A percentile compares a stretch with the other conserved stretches of the same genome.
Evolutionary conservation across 2,113 vertebrate species (phyloP).

Genomic region (Jaculus jaculus): DNA sequence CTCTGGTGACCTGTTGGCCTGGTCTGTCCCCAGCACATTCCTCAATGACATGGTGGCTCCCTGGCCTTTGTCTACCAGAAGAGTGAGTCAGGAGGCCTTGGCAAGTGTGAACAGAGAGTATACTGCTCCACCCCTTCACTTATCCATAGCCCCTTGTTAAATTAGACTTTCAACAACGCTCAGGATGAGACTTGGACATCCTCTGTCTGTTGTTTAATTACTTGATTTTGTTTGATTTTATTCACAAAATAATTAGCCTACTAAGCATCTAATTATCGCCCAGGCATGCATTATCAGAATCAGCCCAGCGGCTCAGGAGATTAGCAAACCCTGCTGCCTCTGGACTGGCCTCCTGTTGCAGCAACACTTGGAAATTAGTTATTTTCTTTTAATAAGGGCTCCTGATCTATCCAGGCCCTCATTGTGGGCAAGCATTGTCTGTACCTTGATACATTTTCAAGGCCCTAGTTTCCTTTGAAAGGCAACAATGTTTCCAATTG

Average conservation of each 20-base stretch:
- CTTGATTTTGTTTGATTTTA: conserved; percentile 78
- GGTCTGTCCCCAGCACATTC: rapidly evolving
- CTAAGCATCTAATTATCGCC: conserved; percentile 66
- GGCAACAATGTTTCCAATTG: conserved; percentile 47
- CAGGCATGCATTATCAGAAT: neutral
- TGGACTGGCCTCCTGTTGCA: neutral
- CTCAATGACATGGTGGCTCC: neutral
- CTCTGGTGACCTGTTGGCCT: neutral
- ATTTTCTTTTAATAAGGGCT: conserved; percentile 34
- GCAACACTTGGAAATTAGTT: neutral
- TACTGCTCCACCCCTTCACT: neutral
- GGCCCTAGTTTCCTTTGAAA: neutral
- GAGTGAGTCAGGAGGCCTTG: rapidly evolving
- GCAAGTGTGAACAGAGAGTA: rapidly evolving
- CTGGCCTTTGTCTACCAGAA: rapidly evolving
- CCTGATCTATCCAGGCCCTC: neutral
- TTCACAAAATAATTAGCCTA: conserved; percentile 76
- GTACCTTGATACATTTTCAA: neutral
- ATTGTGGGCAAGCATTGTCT: rapidly evolving
- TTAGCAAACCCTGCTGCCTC: neutral
- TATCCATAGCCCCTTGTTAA: neutral
- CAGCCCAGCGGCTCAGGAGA: rapidly evolving
- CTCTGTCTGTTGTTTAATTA: conserved; percentile 63
- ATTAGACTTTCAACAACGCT: conserved; percentile 5
- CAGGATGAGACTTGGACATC: neutral